Evolutionary conservation across 2,797 vertebrate species (phyloP).

Genomic region (Cirrhinus mrigala): DNA sequence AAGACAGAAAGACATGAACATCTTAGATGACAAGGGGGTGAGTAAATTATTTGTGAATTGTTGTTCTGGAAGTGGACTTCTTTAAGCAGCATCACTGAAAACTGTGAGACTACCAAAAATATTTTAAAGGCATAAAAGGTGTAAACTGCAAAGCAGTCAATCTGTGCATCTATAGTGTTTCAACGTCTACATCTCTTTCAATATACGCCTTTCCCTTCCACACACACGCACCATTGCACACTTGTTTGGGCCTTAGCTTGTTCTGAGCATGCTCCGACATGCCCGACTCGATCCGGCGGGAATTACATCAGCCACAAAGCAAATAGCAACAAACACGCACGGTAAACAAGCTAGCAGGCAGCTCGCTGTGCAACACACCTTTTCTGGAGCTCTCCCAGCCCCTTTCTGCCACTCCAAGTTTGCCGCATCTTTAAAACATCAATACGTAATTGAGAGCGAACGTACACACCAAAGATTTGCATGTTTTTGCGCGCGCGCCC

Average conservation of each 20-base stretch:
- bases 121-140: neutral
- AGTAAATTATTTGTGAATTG: too few species aligned
- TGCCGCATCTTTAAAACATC: slow-evolving; percentile 71
- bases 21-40: too few species aligned
- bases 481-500: slow-evolving; percentile 57
- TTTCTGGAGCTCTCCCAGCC: slow-evolving; percentile 64
- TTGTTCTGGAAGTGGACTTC: too few species aligned
- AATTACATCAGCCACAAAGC: slow-evolving; percentile 64
- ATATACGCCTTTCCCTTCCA: slow-evolving; percentile 32
- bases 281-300: slow-evolving; percentile 48
- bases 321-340: slow-evolving; percentile 63
- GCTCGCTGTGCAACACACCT: slow-evolving; percentile 62
- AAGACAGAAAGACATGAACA: too few species aligned
- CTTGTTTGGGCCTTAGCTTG: slow-evolving; percentile 37
- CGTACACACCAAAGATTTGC: slow-evolving; percentile 66
- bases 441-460: slow-evolving; percentile 70
- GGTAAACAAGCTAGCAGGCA: slow-evolving; percentile 62
- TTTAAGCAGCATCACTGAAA: neutral
- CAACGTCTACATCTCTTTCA: neutral
- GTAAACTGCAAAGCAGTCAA: neutral
- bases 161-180: slow-evolving; percentile 4
- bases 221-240: slow-evolving; percentile 43
- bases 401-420: slow-evolving; percentile 66
- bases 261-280: slow-evolving; percentile 58
- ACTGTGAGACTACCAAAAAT: neutral